A percentile compares a stretch with the other conserved stretches of the same genome.
Evolutionary conservation across 1,140 invertebrate genomes (phyloP).

Genomic region (Pogonognathellus flavescens): DNA sequence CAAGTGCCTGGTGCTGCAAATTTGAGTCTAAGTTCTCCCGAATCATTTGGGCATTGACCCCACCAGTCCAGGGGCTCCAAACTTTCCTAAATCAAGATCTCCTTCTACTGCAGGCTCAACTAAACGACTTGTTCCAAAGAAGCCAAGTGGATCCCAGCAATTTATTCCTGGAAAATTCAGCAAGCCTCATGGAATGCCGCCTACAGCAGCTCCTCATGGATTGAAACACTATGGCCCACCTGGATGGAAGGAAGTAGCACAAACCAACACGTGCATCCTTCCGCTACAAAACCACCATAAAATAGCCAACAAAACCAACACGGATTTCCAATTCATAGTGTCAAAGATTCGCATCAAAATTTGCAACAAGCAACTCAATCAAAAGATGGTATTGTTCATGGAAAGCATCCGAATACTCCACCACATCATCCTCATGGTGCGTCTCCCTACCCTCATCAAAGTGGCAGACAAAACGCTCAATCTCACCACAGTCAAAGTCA

Average conservation of each 20-base stretch:
- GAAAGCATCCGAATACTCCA: background rate
- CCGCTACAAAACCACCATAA: background rate
- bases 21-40: slow-evolving; percentile 61
- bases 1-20: slow-evolving; percentile 56
- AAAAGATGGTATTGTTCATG: background rate
- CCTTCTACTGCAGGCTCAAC: slow-evolving; percentile 39
- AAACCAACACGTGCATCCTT: slow-evolving; percentile 6
- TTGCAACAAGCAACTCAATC: background rate
- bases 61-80: slow-evolving; percentile 44
- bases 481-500: slow-evolving; percentile 25
- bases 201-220: background rate
- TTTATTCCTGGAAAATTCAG: background rate
- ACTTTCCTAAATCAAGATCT: slow-evolving; percentile 29
- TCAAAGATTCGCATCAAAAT: slow-evolving; percentile 17
- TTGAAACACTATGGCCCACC: slow-evolving; percentile 7
- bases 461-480: slow-evolving; percentile 11
- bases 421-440: background rate
- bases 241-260: background rate
- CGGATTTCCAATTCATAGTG: slow-evolving; percentile 43
- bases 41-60: slow-evolving; percentile 57
- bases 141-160: background rate
- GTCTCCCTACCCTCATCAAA: background rate
- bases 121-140: background rate
- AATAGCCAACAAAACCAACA: slow-evolving; percentile 2
- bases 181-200: background rate